Percentiles rank a stretch among this genome's conserved stretches.
Conservation (phyloP, 2,113 vertebrate species). For the Cryptomyrus ogoouensis region DNA sequence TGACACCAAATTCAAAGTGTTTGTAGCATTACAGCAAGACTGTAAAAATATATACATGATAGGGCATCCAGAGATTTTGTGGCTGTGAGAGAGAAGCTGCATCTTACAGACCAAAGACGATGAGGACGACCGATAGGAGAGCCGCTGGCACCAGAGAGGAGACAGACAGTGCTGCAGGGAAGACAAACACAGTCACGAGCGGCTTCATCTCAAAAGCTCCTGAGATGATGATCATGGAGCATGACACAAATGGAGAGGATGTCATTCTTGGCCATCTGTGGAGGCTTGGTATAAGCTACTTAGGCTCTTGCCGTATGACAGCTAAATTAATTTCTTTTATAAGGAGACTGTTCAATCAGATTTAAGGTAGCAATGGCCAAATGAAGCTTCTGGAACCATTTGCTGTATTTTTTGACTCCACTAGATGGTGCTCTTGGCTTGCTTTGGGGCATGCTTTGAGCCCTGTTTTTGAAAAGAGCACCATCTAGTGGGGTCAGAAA, state of each 20-base stretch:
- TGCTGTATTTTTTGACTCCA: no score
- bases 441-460: no score
- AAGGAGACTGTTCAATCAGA: not conserved
- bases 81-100: not conserved
- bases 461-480: no score
- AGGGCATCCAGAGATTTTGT: not conserved
- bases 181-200: not conserved
- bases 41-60: not conserved
- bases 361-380: not conserved
- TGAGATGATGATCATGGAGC: not conserved
- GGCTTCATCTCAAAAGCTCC: not conserved
- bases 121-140: slow-evolving; percentile 40
- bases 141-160: slow-evolving; percentile 38
- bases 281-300: not conserved
- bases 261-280: not conserved
- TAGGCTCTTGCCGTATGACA: not conserved
- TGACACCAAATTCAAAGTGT: not conserved
- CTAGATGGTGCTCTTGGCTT: no score
- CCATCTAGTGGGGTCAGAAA: no score
- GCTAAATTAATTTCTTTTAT: not conserved
- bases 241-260: not conserved
- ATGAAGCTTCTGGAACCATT: not conserved
- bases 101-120: slow-evolving; percentile 38
- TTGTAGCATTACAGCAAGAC: not conserved
- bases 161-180: slow-evolving; percentile 44